Base-by-base conservation (phyloP, 2,888 invertebrate species). In the Archips xylosteana region DNA sequence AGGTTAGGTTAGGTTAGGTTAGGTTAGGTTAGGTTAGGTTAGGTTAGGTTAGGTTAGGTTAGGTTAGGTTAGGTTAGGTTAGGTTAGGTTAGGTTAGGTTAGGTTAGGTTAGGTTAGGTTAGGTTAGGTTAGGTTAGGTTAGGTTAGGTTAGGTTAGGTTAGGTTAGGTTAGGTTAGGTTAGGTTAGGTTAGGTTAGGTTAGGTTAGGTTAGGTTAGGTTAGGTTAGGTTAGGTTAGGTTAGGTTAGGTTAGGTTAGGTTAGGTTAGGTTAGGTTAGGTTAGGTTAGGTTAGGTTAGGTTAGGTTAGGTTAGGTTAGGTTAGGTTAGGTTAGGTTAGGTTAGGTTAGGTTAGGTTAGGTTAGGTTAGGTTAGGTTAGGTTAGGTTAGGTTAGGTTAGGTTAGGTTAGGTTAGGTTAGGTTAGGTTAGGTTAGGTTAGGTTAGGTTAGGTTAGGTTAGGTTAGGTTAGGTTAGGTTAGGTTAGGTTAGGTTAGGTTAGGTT, bases 391-490 rank as follows among this genome's bases (percentile, higher is more conserved):
- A 63, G 68, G 42, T 42, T 42, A 42, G 42, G 42, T 42, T 42
- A 42, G 42, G 42, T 42, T 68, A 68, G 72, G 68, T 73, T 68
- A 68, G 72, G 68, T 73, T 68, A 68, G 72, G 71, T 74, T 71
- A 71, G 70, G n/a, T 76, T 71, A 71, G 75, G 76, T 75, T 76
- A 71, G 76, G 75, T 76, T 76, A 73, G 76, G 76, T 76, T 76
- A 71, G 76, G 42, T 42, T 42, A 42, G 42, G 42, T 42, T 42
- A 42, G 42, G 42, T 76, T 76, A 73, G 76, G 76, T 76, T 76
- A 71, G 76, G 76, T 76, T 76, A 70, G 75, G 76, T 76, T 76
- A 74, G 76, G 76, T 75, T 76, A 73, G 76, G 75, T 74, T 74
- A 74, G 75, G 75, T 75, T 75, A 75, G 75, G 75, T 75, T 75